Evolutionary conservation across 1,140 invertebrate species (phyloP).

Genomic region (Drosophila kohkoa): DNA sequence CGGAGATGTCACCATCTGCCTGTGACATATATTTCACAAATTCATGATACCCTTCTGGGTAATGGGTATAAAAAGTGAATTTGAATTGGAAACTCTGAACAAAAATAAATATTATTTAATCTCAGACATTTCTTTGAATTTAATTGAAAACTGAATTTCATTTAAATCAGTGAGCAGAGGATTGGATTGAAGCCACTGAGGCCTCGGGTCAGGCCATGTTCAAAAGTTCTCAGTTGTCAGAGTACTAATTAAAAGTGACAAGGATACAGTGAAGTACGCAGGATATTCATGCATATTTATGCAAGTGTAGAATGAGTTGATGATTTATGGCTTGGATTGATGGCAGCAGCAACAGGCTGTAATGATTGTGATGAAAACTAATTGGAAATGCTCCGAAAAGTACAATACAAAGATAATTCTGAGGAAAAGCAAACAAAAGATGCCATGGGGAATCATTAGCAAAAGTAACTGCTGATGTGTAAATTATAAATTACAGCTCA

Average conservation of each 20-base stretch:
- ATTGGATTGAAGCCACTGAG: background rate
- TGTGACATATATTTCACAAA: too few species aligned
- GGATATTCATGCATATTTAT: conserved; percentile 6
- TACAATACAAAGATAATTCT: background rate
- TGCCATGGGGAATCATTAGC: conserved; percentile 1
- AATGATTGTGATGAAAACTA: conserved; percentile 22
- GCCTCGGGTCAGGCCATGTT: conserved; percentile 7
- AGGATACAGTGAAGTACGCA: conserved; percentile 8
- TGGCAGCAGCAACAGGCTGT: background rate
- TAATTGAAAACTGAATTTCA: background rate
- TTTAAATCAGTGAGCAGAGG: background rate
- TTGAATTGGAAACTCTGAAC: too few species aligned
- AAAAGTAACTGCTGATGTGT: conserved; percentile 30
- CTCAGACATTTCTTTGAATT: background rate
- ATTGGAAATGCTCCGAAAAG: conserved; percentile 10
- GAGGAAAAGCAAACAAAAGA: background rate
- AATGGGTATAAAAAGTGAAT: too few species aligned
- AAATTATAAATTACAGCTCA: conserved; percentile 35
- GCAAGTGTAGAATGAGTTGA: background rate
- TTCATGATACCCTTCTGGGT: too few species aligned
- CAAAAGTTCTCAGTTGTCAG: conserved; percentile 24
- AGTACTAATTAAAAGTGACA: conserved; percentile 17
- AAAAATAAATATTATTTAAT: too few species aligned
- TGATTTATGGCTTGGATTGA: conserved; percentile 27
- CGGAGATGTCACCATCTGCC: too few species aligned